Percentiles rank a stretch among this genome's conserved stretches.
These are phyloP conservation scores for Cephus nigrinus DNA, from an alignment of 2,888 invertebrate species.

Conservation along the genomic window DNA sequence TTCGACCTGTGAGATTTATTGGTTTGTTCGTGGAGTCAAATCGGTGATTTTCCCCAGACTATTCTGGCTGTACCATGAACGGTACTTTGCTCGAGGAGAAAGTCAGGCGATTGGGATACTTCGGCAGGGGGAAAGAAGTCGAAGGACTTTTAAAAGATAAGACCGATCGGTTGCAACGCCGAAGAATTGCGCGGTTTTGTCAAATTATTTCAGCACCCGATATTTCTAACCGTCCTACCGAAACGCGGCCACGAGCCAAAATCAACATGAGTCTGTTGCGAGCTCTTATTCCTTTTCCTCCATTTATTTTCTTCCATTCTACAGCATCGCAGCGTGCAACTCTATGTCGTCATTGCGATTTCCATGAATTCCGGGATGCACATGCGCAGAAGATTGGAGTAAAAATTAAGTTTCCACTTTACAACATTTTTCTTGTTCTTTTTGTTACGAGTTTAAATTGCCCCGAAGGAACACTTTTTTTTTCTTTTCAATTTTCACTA, in stretches of 20 bases:
- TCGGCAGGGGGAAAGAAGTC: not conserved
- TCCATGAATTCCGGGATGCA: not conserved
- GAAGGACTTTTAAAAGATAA: constrained; percentile 12
- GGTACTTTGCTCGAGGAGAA: not conserved
- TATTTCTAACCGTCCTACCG: constrained; percentile 63
- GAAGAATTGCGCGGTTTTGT: constrained; percentile 27
- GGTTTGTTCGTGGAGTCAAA: not conserved
- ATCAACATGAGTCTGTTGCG: constrained; percentile 46
- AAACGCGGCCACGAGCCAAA: constrained; percentile 58
- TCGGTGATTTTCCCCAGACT: not conserved
- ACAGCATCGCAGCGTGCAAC: not conserved
- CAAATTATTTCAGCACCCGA: constrained; percentile 65
- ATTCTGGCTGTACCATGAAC: not conserved
- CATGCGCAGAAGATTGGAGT: not conserved
- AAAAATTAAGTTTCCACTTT: not conserved
- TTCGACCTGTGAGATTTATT: not conserved
- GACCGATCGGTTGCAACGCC: not conserved
- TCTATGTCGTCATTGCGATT: not conserved
- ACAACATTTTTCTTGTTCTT: not conserved
- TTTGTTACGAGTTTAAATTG: not conserved
- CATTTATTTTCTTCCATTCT: constrained; percentile 2
- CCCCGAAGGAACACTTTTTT: not conserved
- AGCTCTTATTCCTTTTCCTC: not conserved
- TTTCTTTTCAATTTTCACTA: not conserved
- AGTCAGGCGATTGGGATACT: not conserved